Conservation (phyloP, 2,888 invertebrate species). For the Parasteatoda lunata region DNA sequence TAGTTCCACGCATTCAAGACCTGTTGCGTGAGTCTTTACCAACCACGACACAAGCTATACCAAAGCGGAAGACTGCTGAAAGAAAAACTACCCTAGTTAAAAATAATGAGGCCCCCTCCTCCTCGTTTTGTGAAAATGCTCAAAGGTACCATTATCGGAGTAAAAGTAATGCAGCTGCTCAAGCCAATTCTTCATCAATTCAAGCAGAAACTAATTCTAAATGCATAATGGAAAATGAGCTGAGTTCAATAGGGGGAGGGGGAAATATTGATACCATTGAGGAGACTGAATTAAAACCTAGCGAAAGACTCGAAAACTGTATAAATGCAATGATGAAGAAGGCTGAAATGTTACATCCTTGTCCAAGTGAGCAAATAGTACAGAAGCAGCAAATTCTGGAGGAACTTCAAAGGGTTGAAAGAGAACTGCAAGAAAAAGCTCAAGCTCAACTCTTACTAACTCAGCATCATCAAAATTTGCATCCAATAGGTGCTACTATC, state of each 20-base stretch:
- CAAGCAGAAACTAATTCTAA: constrained; percentile 53
- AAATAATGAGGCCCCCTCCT: constrained; percentile 68
- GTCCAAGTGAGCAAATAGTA: constrained; percentile 79
- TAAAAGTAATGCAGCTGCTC: constrained; percentile 66
- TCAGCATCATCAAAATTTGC: constrained; percentile 72
- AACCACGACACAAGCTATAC: constrained; percentile 29
- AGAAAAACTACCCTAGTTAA: constrained; percentile 57
- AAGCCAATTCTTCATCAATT: constrained; percentile 56
- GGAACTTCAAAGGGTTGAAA: constrained; percentile 82
- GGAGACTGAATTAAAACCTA: constrained; percentile 72
- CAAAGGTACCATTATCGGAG: constrained; percentile 37
- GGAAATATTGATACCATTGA: constrained; percentile 33
- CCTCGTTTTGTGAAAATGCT: constrained; percentile 54
- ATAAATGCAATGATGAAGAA: constrained; percentile 75
- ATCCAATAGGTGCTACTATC: constrained; percentile 70
- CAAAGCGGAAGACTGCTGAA: constrained; percentile 61
- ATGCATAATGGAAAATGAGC: constrained; percentile 37
- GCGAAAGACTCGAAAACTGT: constrained; percentile 74
- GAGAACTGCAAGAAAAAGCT: constrained; percentile 79
- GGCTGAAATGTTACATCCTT: constrained; percentile 71
- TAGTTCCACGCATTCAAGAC: constrained; percentile 64
- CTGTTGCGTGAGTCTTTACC: constrained; percentile 55
- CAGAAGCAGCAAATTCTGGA: constrained; percentile 83
- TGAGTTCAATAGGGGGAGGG: constrained; percentile 46
- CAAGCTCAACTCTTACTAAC: constrained; percentile 73